These are phyloP conservation scores for Pocota personata DNA, from an alignment of 2,888 invertebrate genomes.

Conservation along the genomic window DNA sequence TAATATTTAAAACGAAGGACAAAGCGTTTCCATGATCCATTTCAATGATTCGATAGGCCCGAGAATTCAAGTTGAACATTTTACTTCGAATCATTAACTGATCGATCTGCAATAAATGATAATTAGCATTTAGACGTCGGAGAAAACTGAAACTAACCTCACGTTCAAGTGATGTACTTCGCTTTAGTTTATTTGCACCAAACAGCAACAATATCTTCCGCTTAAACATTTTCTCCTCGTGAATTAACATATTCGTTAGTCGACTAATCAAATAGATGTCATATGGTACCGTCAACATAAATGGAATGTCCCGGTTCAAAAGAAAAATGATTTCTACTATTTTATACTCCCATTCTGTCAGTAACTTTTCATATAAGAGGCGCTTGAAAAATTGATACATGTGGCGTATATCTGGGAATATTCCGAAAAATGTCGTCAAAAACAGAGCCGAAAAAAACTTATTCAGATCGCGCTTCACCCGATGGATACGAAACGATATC, in stretches of 20 bases:
- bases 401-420: neutral
- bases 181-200: neutral
- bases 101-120: neutral
- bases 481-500: constrained; percentile 3
- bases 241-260: neutral
- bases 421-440: neutral
- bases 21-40: neutral
- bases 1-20: neutral
- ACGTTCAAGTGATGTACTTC: neutral
- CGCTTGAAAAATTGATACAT: neutral
- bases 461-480: neutral
- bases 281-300: neutral
- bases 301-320: neutral
- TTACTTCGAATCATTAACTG: neutral
- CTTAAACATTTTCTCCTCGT: neutral
- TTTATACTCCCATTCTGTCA: too few species aligned
- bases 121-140: neutral
- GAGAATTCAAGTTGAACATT: neutral
- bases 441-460: neutral
- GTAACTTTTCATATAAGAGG: neutral
- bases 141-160: neutral
- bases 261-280: constrained; percentile 7
- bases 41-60: neutral
- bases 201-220: neutral
- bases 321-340: neutral